Evolutionary conservation across 2,113 vertebrate species (phyloP).

Genomic region (Nanorana parkeri): DNA sequence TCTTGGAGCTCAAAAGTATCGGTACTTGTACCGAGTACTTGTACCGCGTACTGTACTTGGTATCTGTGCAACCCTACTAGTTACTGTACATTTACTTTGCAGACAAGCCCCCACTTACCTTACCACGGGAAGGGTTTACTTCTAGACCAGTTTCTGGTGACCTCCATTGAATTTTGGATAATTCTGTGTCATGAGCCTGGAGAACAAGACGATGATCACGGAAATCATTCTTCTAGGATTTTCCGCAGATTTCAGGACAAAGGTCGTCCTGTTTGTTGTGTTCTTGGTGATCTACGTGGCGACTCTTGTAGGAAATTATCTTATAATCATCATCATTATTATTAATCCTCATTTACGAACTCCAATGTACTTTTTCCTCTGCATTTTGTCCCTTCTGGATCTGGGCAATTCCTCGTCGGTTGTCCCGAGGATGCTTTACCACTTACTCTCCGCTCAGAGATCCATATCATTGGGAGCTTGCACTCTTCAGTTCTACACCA

Average conservation of each 20-base stretch:
- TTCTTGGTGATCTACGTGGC: conserved; percentile 9
- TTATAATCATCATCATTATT: background rate
- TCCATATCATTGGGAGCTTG: background rate
- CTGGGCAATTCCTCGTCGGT: conserved; percentile 2
- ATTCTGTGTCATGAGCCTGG: no score
- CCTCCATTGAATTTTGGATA: no score
- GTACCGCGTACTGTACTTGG: no score
- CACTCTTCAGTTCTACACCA: conserved; percentile 1
- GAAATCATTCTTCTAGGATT: conserved; percentile 57
- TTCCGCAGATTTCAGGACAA: conserved; percentile 22
- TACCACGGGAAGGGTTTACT: no score
- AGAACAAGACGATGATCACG: conserved; percentile 26
- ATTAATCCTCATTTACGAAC: background rate
- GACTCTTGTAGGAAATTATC: background rate
- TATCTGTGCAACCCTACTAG: no score
- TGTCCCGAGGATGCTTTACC: background rate
- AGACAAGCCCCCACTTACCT: no score
- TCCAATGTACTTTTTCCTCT: conserved; percentile 38
- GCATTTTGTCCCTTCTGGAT: conserved; percentile 24
- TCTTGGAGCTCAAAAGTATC: no score
- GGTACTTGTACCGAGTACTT: no score
- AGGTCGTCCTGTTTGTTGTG: background rate
- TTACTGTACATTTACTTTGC: no score
- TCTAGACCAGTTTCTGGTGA: no score
- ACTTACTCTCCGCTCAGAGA: background rate